These are phyloP conservation scores for Upupa epops DNA, from an alignment of 2,113 vertebrate genomes.

Conservation along the genomic window DNA sequence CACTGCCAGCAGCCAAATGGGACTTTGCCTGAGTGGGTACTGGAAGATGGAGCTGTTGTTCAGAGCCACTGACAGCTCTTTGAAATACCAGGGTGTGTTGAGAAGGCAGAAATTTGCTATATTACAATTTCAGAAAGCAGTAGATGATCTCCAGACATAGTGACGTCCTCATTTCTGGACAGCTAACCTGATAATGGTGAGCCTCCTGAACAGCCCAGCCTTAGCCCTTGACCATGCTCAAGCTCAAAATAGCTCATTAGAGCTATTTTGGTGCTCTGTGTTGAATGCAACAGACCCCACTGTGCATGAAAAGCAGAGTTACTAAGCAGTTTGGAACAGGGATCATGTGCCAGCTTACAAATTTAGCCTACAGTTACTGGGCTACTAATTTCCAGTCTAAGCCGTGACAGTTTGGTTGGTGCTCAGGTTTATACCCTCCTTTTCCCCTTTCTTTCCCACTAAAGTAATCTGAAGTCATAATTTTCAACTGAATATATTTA, in stretches of 20 bases:
- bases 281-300: not conserved
- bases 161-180: not conserved
- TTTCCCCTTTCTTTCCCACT: not conserved
- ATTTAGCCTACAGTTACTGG: not conserved
- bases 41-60: not conserved
- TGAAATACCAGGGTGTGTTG: not conserved
- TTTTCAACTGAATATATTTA: not conserved
- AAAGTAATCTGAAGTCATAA: not conserved
- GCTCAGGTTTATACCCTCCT: not conserved
- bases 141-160: rapidly evolving
- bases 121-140: not conserved
- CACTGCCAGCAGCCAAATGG: rapidly evolving
- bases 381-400: not conserved
- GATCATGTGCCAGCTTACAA: not conserved
- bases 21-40: not conserved
- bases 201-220: not conserved
- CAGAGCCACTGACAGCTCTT: not conserved
- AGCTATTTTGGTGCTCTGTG: not conserved
- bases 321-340: not conserved
- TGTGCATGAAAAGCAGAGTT: not conserved
- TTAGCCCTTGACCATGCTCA: not conserved
- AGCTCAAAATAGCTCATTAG: not conserved
- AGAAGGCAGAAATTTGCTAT: not conserved
- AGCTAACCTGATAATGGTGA: not conserved
- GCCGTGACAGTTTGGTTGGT: not conserved